Evolutionary conservation across 64 coral and sea anemone species (phyloP).

Genomic region (Anthopleura sola): DNA sequence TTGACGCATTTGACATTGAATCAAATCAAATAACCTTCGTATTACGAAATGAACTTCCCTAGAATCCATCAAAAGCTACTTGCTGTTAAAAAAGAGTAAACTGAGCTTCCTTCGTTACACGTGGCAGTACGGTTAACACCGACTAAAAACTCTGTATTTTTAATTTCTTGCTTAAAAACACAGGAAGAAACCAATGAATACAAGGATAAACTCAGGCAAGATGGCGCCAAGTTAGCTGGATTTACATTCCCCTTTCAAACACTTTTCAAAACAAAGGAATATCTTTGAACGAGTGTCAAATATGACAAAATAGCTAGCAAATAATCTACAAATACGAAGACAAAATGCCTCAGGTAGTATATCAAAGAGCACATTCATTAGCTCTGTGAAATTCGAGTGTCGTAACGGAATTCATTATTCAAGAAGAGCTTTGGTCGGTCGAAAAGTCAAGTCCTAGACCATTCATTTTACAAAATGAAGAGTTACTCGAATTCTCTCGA

Average conservation of each 20-base stretch:
- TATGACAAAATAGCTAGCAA: not conserved
- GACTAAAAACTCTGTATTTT: not conserved
- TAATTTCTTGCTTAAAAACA: not conserved
- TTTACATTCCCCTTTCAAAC: not conserved
- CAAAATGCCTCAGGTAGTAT: not conserved
- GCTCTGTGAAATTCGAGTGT: not conserved
- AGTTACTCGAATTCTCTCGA: not conserved
- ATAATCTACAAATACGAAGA: not conserved
- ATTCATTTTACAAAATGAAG: not conserved
- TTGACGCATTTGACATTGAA: not conserved
- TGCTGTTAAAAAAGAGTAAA: not conserved
- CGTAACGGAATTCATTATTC: not conserved
- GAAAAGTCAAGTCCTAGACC: not conserved
- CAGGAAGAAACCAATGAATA: not conserved
- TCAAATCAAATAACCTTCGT: not conserved
- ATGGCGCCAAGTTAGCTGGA: not conserved
- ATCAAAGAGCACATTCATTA: not conserved
- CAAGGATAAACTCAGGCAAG: not conserved
- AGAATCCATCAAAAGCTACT: not conserved
- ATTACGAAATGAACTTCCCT: not conserved
- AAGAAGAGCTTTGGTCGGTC: not conserved
- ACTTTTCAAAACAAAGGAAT: not conserved
- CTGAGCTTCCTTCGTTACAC: constrained; percentile 5
- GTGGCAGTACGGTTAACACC: not conserved
- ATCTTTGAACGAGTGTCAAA: not conserved